Evolutionary conservation across 2,888 invertebrate species (phyloP).

Genomic region (Melanostoma scalare): DNA sequence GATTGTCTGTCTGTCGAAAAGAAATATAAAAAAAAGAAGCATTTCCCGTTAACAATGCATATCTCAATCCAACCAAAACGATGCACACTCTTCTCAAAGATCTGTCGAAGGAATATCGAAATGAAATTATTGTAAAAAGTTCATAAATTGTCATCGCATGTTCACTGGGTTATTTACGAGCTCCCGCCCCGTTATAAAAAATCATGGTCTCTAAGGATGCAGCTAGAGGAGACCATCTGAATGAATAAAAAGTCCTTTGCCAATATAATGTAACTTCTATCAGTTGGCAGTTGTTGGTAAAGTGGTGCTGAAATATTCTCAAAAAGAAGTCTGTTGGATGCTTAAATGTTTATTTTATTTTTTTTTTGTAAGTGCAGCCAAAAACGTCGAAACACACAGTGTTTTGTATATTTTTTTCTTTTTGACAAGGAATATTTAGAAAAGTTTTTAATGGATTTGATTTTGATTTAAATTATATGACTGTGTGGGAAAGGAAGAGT

Average conservation of each 20-base stretch:
- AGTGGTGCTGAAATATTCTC: constrained; percentile 34
- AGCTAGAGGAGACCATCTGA: constrained; percentile 23
- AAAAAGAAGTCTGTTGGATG: constrained; percentile 43
- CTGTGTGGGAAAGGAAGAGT: background rate
- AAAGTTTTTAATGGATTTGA: constrained; percentile 66
- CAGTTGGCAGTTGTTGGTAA: constrained; percentile 26
- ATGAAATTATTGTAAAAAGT: constrained; percentile 60
- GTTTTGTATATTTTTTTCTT: constrained; percentile 25
- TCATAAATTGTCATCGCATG: constrained; percentile 70
- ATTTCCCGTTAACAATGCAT: constrained; percentile 59
- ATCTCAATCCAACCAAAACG: constrained; percentile 25
- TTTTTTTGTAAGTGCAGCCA: constrained; percentile 8
- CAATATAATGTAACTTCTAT: constrained; percentile 52
- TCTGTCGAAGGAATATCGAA: constrained; percentile 46
- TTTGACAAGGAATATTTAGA: constrained; percentile 54
- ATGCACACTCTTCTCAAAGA: constrained; percentile 19
- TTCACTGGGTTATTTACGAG: constrained; percentile 66
- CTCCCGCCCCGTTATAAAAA: constrained; percentile 36
- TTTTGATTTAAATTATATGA: constrained; percentile 62
- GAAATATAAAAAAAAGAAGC: constrained; percentile 36
- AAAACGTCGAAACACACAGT: constrained; percentile 27
- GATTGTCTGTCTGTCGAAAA: constrained; percentile 40
- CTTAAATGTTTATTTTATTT: constrained; percentile 65
- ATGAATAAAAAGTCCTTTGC: constrained; percentile 44
- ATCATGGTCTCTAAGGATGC: background rate